Percentiles rank a stretch among this genome's conserved stretches.
Conservation (phyloP, 1,140 invertebrate species). For the Drosophila eugracilis region DNA sequence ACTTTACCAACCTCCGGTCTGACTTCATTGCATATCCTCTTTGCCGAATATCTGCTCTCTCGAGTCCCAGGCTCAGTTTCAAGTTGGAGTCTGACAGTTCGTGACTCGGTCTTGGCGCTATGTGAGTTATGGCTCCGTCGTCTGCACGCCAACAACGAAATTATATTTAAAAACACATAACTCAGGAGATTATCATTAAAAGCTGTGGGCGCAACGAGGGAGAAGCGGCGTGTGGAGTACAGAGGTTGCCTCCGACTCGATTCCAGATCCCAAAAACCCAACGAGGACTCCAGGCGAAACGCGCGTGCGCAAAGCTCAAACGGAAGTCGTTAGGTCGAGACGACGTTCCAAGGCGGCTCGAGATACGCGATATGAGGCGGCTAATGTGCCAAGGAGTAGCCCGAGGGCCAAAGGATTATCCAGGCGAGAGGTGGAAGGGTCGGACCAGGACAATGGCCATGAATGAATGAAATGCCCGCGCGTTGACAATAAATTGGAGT, state of each 20-base stretch:
- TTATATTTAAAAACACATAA: constrained; percentile 85
- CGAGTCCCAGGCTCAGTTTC: constrained; percentile 16
- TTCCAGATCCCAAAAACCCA: constrained; percentile 29
- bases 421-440: constrained; percentile 1
- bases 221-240: not conserved
- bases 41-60: not conserved
- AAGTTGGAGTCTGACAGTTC: constrained; percentile 66
- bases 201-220: constrained; percentile 64
- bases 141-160: constrained; percentile 83
- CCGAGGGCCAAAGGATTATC: constrained; percentile 74
- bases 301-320: constrained; percentile 79
- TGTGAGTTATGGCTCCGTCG: constrained; percentile 75
- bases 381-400: constrained; percentile 63
- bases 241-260: not conserved
- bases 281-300: constrained; percentile 37
- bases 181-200: constrained; percentile 85
- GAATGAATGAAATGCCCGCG: constrained; percentile 65
- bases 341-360: constrained; percentile 38
- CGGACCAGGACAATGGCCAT: constrained; percentile 64
- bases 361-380: constrained; percentile 45
- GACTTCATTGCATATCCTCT: too few relatives aligned
- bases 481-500: constrained; percentile 82
- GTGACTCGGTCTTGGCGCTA: constrained; percentile 79
- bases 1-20: not conserved
- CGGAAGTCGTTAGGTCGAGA: constrained; percentile 76